phyloP scores from a whole-genome alignment of 2,113 vertebrate genomes.

The Psilopogon haemacephalus region DNA sequence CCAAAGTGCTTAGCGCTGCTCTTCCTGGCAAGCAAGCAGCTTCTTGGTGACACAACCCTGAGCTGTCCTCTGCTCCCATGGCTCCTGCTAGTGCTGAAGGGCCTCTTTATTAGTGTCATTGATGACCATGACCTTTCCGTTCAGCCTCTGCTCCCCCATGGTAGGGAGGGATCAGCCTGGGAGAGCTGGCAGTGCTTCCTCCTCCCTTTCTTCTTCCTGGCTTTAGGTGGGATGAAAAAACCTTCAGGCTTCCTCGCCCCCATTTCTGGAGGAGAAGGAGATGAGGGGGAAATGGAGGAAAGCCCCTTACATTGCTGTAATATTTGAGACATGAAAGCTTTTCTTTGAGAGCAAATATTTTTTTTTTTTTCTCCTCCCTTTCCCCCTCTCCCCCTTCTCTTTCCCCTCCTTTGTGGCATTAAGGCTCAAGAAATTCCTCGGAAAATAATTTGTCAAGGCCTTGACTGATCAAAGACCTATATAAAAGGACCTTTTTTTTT shows the following conservation, averaged over 20 bases:
- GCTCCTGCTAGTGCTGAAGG: neutral
- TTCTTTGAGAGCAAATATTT: constrained; percentile 63
- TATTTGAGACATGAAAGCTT: constrained; percentile 70
- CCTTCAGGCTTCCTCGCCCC: neutral
- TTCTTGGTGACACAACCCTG: neutral
- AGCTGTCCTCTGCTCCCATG: neutral
- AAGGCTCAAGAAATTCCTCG: constrained; percentile 74
- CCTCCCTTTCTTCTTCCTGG: neutral
- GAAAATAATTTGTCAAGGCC: constrained; percentile 82
- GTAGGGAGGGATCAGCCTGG: neutral
- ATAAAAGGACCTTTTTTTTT: constrained; percentile 71
- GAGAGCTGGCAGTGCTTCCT: neutral
- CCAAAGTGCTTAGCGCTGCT: neutral
- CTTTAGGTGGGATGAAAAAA: neutral
- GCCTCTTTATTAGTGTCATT: neutral
- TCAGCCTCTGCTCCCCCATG: neutral
- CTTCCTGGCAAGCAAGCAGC: neutral
- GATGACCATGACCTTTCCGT: constrained; percentile 37
- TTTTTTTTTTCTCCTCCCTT: neutral
- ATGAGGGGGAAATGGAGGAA: constrained; percentile 21
- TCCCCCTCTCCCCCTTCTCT: neutral
- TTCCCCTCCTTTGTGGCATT: constrained; percentile 48
- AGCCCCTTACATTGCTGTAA: neutral
- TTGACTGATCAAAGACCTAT: constrained; percentile 78
- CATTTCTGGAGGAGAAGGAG: neutral